Evolutionary conservation across 1,140 invertebrate genomes (phyloP).

Genomic region (Anthonomus grandis): DNA sequence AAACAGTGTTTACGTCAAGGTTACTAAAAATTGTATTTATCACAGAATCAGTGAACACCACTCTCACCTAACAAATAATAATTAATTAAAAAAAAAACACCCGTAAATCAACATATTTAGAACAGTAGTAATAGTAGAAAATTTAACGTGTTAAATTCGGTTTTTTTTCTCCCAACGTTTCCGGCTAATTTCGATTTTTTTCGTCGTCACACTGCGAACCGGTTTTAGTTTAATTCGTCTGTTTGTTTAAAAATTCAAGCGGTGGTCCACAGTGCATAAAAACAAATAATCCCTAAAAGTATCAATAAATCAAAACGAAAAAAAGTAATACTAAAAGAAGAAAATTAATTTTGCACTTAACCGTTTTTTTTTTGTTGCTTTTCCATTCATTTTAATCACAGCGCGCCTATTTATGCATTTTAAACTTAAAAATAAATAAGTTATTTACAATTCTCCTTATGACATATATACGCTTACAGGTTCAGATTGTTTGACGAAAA

Average conservation of each 20-base stretch:
- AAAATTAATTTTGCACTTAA: conserved; percentile 20
- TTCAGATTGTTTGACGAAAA: too few relatives aligned
- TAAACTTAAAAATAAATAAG: conserved; percentile 16
- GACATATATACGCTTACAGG: too few relatives aligned
- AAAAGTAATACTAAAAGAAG: conserved; percentile 12
- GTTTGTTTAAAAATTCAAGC: too few relatives aligned
- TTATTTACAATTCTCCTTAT: conserved; percentile 18
- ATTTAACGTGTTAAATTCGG: conserved; percentile 39
- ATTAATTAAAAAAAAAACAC: conserved; percentile 45
- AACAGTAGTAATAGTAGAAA: conserved; percentile 37
- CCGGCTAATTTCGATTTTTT: too few relatives aligned
- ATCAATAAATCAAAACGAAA: conserved; percentile 4
- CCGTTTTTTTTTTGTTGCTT: conserved; percentile 16
- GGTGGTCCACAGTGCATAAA: too few relatives aligned
- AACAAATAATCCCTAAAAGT: background rate
- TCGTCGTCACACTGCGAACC: too few relatives aligned
- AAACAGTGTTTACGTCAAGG: conserved; percentile 48
- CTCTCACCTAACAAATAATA: conserved; percentile 45
- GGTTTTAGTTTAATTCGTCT: too few relatives aligned
- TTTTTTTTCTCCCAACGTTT: conserved; percentile 16
- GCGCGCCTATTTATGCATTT: conserved; percentile 19
- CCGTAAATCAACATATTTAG: conserved; percentile 43
- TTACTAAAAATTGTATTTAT: conserved; percentile 50
- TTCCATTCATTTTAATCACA: conserved; percentile 19
- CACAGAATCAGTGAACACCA: conserved; percentile 49